Evolutionary conservation across 2,797 vertebrate species (phyloP).

Genomic region (Limosa lapponica): DNA sequence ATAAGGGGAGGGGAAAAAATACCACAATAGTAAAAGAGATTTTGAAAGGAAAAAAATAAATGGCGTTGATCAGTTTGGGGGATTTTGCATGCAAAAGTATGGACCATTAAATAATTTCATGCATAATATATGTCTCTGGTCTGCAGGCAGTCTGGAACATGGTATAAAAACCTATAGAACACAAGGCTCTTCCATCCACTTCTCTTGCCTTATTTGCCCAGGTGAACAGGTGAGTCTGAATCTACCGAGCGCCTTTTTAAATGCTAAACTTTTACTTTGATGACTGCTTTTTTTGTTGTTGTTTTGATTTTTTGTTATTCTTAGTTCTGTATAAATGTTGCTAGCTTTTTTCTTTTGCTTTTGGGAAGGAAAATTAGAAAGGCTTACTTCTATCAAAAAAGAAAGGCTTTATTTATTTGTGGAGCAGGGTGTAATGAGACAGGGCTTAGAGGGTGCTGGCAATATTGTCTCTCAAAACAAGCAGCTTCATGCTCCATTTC

Average conservation of each 20-base stretch:
- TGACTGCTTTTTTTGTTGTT: not conserved
- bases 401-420: not conserved
- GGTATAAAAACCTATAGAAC: constrained; percentile 26
- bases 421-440: not conserved
- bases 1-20: not conserved
- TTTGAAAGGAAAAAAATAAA: not conserved
- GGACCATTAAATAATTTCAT: not conserved
- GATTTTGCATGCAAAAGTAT: not conserved
- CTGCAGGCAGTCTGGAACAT: not conserved
- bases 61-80: not conserved
- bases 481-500: not conserved
- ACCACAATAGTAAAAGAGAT: not conserved
- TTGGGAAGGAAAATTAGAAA: not conserved
- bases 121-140: not conserved
- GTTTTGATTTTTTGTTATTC: not conserved
- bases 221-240: constrained; percentile 36
- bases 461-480: not conserved
- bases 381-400: not conserved
- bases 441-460: not conserved
- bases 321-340: not conserved
- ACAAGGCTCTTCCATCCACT: not conserved
- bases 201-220: not conserved
- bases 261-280: constrained; percentile 34
- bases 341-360: not conserved
- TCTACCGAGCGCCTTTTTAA: not conserved